A percentile compares a stretch with the other conserved stretches of the same genome.
Evolutionary conservation across 2,797 vertebrate genomes (phyloP).

Genomic region (Acrocephalus scirpaceus): DNA sequence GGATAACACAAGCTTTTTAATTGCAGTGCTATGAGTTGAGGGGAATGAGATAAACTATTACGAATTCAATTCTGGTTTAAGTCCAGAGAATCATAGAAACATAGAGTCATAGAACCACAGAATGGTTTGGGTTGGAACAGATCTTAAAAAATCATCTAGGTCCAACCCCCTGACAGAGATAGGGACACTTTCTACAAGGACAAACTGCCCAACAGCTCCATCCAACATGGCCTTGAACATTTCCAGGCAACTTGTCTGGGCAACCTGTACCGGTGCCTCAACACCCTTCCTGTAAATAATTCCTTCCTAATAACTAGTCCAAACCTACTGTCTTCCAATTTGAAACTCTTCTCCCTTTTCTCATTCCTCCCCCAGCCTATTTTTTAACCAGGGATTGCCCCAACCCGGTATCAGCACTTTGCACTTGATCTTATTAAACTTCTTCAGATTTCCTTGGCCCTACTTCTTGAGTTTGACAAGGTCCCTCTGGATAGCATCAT

Average conservation of each 20-base stretch:
- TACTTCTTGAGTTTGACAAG: not conserved
- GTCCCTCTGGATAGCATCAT: not conserved
- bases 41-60: not conserved
- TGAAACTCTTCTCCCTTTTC: not conserved
- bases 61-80: not conserved
- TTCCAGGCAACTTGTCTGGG: not conserved
- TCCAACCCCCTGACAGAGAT: not conserved
- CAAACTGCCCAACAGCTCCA: not conserved
- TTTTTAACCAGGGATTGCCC: not conserved
- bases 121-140: not conserved
- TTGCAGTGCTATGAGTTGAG: not conserved
- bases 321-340: not conserved
- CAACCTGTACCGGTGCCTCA: not conserved
- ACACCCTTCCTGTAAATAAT: not conserved
- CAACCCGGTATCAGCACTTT: not conserved
- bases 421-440: not conserved
- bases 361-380: accelerated
- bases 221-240: not conserved
- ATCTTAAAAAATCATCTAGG: not conserved
- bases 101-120: not conserved
- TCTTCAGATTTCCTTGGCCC: not conserved
- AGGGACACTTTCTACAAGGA: not conserved
- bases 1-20: not conserved
- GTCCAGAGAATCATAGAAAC: not conserved
- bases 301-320: not conserved